These are phyloP conservation scores for Halcyon leucocephala DNA, from an alignment of 2,797 vertebrate genomes.

Conservation along the genomic window DNA sequence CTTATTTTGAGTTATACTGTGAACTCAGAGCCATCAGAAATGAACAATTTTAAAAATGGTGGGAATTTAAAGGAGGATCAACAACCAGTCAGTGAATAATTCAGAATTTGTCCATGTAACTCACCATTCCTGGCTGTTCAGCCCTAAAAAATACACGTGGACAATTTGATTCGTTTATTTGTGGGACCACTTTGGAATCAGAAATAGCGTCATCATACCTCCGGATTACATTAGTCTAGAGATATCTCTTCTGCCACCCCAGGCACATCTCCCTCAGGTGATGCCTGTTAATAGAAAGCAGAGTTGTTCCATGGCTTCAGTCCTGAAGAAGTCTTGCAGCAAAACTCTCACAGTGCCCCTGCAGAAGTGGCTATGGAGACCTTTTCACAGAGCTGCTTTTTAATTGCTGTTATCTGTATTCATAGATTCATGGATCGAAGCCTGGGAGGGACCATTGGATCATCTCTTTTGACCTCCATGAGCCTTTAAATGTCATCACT, in stretches of 20 bases:
- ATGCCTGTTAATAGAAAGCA: background rate
- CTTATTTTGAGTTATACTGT: background rate
- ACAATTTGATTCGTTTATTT: background rate
- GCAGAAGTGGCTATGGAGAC: background rate
- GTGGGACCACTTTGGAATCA: background rate
- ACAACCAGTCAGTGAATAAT: background rate
- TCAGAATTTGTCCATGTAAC: background rate
- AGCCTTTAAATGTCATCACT: slow-evolving; percentile 21
- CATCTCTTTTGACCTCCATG: slow-evolving; percentile 7
- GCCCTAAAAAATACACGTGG: accelerated
- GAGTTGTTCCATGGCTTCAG: background rate
- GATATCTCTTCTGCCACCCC: accelerated
- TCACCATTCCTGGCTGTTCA: background rate
- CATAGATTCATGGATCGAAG: slow-evolving; percentile 25
- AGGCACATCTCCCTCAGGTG: background rate
- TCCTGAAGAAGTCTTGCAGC: background rate
- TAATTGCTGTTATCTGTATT: slow-evolving; percentile 27
- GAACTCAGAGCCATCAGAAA: background rate
- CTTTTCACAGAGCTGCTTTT: background rate
- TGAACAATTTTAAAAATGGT: background rate
- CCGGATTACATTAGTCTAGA: background rate
- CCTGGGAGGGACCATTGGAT: background rate
- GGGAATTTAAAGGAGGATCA: background rate
- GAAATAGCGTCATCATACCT: background rate
- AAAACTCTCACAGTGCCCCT: background rate